phyloP scores from a whole-genome alignment of 2,797 vertebrate species.

The Pteropus rufus region DNA sequence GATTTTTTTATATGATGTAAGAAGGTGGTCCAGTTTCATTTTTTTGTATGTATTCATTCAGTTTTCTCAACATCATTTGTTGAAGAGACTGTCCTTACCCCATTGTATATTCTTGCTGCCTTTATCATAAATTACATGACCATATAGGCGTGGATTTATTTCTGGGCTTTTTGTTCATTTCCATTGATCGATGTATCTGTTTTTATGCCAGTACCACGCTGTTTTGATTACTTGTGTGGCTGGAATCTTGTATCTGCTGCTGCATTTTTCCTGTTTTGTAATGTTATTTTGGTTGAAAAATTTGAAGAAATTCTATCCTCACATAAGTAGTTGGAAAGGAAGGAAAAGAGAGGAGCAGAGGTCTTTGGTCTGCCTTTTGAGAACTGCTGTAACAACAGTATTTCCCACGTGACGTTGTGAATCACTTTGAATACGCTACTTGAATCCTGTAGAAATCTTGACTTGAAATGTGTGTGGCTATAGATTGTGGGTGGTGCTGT shows the following conservation, averaged over 20 bases:
- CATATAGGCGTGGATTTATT: no score
- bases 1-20: no score
- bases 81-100: no score
- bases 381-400: neutral
- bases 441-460: neutral
- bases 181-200: no score
- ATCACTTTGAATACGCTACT: neutral
- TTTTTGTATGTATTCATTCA: no score
- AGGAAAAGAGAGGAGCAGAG: neutral
- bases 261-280: neutral
- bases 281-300: neutral
- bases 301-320: neutral
- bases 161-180: no score
- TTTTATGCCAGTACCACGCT: no score
- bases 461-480: neutral
- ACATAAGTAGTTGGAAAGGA: neutral
- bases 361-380: neutral
- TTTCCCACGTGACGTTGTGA: neutral
- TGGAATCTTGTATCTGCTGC: neutral
- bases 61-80: no score
- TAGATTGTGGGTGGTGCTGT: neutral
- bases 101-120: no score
- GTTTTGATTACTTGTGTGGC: neutral
- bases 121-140: no score
- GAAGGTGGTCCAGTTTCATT: no score